Evolutionary conservation across 2,797 vertebrate genomes (phyloP), one percentile per base, ranked within the genome.

Genomic region (Oceanodroma leucorhoa): DNA sequence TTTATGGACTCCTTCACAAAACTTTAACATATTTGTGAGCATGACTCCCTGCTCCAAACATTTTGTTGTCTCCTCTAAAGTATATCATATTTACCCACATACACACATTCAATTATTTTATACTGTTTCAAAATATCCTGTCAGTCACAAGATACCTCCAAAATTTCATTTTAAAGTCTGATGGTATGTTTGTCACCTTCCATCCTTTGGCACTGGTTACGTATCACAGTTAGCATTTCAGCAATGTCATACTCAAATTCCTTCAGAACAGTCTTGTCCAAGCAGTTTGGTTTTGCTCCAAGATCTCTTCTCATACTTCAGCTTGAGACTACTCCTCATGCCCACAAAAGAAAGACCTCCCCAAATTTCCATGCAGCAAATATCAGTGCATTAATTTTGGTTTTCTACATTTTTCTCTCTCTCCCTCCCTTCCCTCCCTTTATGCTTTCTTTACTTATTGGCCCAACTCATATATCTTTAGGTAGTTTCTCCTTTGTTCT

Each of bases 111-210:
- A 84, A 38, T 38, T 82, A 30, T 29, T 62, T 93, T 65, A 54
- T 6, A 20, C 22, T 22, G 1, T 3, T 38, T 62, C 21, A 78
- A 78, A 91, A 84, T 54, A 70, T 21, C 18, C 30, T 32, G 14
- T 27, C 84, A 88, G 61, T 62, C 32, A 80, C 27, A 89, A 30
- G 64, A 60, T 13, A 86, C 8, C 43, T 84, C 51, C 23, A 82
- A 87, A 89, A 89, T 78, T 80, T 83, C n/a, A 55, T 73, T 91
- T 93, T 66, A 34, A 83, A 84, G 26, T 78, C 66, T 87, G 61
- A 54, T 84, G 26, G 14, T 36, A n/a, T 41, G 8, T 77, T 89
- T 83, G 14, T 50, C 70, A 87, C 61, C 61, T 84, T 94, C 53
- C 23, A 75, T 66, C 40, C 86, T 71, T 58, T 90, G 48, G 40